Conservation (phyloP, 1,140 invertebrate genomes). For the Trichoplusia ni region DNA sequence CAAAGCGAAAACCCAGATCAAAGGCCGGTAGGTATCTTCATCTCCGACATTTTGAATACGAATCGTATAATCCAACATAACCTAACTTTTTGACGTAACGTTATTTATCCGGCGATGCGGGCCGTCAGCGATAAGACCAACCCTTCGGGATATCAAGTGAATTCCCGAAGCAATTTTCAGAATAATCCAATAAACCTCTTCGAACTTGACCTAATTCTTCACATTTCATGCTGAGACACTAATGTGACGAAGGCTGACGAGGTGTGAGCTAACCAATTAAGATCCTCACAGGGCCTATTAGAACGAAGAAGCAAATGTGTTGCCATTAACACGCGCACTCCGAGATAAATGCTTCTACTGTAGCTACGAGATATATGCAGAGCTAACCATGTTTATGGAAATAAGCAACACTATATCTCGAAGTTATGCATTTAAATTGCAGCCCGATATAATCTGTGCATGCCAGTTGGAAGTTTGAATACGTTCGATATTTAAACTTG, state of each 20-base stretch:
- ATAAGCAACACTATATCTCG: not conserved
- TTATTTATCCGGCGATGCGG: not conserved
- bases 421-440: not conserved
- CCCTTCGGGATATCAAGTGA: not conserved
- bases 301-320: conserved; percentile 2
- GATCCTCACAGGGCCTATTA: too few species aligned
- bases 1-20: not conserved
- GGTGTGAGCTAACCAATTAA: not conserved
- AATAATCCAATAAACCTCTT: not conserved
- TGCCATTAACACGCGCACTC: not conserved
- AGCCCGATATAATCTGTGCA: not conserved
- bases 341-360: not conserved
- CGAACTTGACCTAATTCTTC: conserved; percentile 7
- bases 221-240: not conserved
- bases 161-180: conserved; percentile 3
- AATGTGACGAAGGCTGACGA: conserved; percentile 7
- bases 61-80: too few species aligned
- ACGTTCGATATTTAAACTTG: not conserved
- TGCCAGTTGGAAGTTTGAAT: not conserved
- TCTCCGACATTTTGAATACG: too few species aligned
- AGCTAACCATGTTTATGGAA: not conserved
- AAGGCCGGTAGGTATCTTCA: too few species aligned
- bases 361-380: not conserved
- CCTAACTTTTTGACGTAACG: not conserved
- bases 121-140: not conserved